Conservation (phyloP, 2,888 invertebrate species). For the Rotaria macrura region DNA sequence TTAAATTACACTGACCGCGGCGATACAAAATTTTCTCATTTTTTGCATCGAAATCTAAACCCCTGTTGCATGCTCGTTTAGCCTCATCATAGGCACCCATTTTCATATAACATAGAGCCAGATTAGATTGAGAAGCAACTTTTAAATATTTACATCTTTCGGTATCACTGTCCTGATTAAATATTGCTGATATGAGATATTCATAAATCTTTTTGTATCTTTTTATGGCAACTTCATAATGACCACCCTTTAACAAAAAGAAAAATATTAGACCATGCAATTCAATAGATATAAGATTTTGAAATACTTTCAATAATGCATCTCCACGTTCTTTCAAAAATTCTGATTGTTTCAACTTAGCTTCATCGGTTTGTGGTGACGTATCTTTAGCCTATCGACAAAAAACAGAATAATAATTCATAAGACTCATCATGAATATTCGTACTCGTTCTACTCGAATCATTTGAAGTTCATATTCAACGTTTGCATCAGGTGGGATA, state of each 20-base stretch:
- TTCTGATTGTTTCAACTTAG: slow-evolving; percentile 70
- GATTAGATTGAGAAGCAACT: slow-evolving; percentile 66
- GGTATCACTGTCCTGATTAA: slow-evolving; percentile 44
- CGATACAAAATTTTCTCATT: slow-evolving; percentile 83
- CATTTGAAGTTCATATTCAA: slow-evolving; percentile 65
- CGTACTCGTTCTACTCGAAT: slow-evolving; percentile 63
- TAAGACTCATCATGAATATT: background rate
- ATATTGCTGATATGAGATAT: no score
- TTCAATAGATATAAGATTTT: background rate
- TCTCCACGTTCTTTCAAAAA: slow-evolving; percentile 83
- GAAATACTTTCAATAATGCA: slow-evolving; percentile 64
- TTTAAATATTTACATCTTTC: slow-evolving; percentile 55
- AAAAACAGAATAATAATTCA: background rate
- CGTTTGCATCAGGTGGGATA: slow-evolving; percentile 64
- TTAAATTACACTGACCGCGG: slow-evolving; percentile 67
- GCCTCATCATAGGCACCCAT: slow-evolving; percentile 62
- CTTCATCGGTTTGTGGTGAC: slow-evolving; percentile 69
- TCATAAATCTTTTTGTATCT: slow-evolving; percentile 57
- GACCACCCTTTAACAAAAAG: slow-evolving; percentile 52
- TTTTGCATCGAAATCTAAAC: slow-evolving; percentile 61
- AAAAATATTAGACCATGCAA: background rate
- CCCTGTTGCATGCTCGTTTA: slow-evolving; percentile 65
- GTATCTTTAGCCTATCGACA: slow-evolving; percentile 59
- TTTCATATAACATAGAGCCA: slow-evolving; percentile 71
- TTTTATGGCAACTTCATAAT: slow-evolving; percentile 67